Evolutionary conservation across 2,888 invertebrate genomes (phyloP).

Genomic region (Vanessa cardui): DNA sequence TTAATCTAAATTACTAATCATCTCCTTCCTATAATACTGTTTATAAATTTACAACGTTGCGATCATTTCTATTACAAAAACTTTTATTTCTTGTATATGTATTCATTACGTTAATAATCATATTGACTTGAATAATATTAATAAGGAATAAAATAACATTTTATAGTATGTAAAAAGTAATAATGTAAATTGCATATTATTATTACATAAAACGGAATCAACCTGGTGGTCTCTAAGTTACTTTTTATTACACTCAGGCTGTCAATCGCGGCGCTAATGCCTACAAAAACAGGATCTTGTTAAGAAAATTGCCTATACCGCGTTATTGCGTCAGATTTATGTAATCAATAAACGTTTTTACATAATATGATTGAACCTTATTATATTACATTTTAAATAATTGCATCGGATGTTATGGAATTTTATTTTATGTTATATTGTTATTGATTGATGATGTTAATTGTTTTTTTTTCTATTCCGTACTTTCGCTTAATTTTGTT

Average conservation of each 20-base stretch:
- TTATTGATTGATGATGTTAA: neutral
- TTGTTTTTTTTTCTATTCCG: neutral
- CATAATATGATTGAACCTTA: slow-evolving; percentile 25
- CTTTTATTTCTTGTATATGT: neutral
- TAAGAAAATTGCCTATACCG: slow-evolving; percentile 35
- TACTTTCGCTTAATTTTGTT: neutral
- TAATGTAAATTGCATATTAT: slow-evolving; percentile 10
- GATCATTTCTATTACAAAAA: no score
- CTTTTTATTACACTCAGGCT: slow-evolving; percentile 50
- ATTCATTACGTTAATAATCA: neutral
- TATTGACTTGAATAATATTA: neutral
- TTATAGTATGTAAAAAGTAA: neutral
- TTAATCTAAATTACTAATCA: neutral
- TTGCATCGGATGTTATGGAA: neutral
- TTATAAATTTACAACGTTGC: no score
- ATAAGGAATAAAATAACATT: neutral
- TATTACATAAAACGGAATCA: slow-evolving; percentile 18
- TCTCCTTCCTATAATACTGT: no score
- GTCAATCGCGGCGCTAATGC: slow-evolving; percentile 53
- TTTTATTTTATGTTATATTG: slow-evolving; percentile 1
- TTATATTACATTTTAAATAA: slow-evolving; percentile 15
- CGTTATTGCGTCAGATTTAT: slow-evolving; percentile 33
- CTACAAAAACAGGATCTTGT: slow-evolving; percentile 51
- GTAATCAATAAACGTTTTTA: slow-evolving; percentile 36
- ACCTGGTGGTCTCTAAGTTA: slow-evolving; percentile 44